phyloP scores from a whole-genome alignment of 2,113 vertebrate genomes.

The Rafetus swinhoei region DNA sequence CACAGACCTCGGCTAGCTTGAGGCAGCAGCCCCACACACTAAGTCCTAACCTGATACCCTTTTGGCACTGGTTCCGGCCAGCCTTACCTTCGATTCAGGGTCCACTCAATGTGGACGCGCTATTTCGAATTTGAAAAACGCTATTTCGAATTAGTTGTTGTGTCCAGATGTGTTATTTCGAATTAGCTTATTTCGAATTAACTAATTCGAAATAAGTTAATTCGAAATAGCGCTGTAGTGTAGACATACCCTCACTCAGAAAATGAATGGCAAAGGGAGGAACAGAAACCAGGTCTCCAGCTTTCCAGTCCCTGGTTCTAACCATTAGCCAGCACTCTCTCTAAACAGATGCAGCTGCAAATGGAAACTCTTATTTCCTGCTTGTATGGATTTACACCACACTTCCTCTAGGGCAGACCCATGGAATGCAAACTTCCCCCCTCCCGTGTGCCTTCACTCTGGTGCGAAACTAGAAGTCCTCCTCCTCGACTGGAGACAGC shows the following conservation, averaged over 20 bases:
- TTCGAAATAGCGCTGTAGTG: too few species aligned
- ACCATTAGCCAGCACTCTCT: background rate
- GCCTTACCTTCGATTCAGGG: too few species aligned
- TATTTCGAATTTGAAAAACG: too few species aligned
- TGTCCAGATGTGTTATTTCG: too few species aligned
- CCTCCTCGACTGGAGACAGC: background rate
- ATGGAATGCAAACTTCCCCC: background rate
- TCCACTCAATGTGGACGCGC: too few species aligned
- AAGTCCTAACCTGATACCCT: too few species aligned
- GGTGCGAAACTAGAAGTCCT: background rate
- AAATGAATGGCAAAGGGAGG: background rate
- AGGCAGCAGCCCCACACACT: too few species aligned
- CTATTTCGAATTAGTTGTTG: too few species aligned
- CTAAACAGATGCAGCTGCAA: background rate
- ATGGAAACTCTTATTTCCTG: background rate
- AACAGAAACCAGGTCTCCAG: background rate
- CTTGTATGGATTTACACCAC: fast-evolving
- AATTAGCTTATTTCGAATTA: too few species aligned
- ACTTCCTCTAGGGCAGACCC: fast-evolving
- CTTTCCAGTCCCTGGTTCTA: background rate
- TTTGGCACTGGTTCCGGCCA: too few species aligned
- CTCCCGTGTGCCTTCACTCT: fast-evolving
- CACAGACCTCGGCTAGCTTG: too few species aligned
- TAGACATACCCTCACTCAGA: background rate
- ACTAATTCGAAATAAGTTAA: too few species aligned